phyloP scores from a whole-genome alignment of 2,888 invertebrate genomes.

The Steromphala cineraria region DNA sequence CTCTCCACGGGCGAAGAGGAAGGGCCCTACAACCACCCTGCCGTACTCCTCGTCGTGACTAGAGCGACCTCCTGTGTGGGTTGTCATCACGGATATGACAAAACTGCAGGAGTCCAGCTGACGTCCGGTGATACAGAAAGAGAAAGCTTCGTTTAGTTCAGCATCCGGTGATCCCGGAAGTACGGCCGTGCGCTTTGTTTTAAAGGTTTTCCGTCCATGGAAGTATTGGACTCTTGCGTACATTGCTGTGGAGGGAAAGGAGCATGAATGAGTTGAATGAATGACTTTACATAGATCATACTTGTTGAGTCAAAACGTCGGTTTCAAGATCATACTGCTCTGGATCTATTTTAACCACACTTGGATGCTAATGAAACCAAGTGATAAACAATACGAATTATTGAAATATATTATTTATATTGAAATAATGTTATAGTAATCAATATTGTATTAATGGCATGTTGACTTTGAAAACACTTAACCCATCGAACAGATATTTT shows the following conservation, averaged over 20 bases:
- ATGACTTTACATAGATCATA: too few species aligned
- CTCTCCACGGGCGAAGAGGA: constrained; percentile 71
- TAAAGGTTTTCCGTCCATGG: constrained; percentile 65
- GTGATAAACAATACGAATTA: too few species aligned
- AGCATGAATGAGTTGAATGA: too few species aligned
- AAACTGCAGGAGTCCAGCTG: constrained; percentile 67
- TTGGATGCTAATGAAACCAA: too few species aligned
- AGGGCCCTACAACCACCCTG: constrained; percentile 67
- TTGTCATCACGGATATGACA: constrained; percentile 57
- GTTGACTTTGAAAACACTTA: too few species aligned
- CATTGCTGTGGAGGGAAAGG: constrained; percentile 48
- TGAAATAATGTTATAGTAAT: too few species aligned
- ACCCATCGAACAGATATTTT: too few species aligned
- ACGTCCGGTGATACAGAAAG: constrained; percentile 65
- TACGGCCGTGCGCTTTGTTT: constrained; percentile 66
- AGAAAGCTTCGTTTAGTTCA: constrained; percentile 70
- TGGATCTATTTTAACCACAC: too few species aligned
- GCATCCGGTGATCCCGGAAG: constrained; percentile 57
- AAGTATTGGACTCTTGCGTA: constrained; percentile 67
- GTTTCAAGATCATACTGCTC: too few species aligned
- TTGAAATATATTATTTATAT: too few species aligned
- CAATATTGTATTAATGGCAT: too few species aligned
- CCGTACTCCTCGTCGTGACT: constrained; percentile 62
- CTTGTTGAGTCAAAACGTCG: too few species aligned
- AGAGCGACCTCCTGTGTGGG: constrained; percentile 33